Base-by-base conservation (phyloP, 53 echinoderm and acorn worm species). In the Actinopyga echinites region DNA sequence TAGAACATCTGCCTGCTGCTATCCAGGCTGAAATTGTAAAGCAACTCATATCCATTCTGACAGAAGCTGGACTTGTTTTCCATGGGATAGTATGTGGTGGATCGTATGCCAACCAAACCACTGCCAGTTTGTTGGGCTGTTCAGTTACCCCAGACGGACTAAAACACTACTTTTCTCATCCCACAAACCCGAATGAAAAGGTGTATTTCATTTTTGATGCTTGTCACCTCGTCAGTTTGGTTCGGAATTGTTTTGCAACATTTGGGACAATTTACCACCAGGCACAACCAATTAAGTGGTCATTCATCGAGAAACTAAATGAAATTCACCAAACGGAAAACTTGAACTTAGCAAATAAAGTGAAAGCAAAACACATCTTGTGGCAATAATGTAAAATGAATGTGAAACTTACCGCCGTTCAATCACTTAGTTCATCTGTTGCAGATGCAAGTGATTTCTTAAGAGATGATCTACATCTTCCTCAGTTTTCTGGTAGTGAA, bases 141-240 rank as follows among this genome's bases (percentile, higher is more conserved):
- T 42, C 80, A 33, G 69, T 84, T 55, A 57, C 82, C 79, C 13
- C 53, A 55, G 44, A 34, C 3, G 56, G 64, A 80, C 0, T 40
- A 10, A 84, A 24, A 22, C 64, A 65, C 11, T 80, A 56, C n/a
- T 85, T 85, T 45, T 33, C 37, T 52, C 88, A 91, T 63, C 91
- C 91, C 52, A 13, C 35, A 44, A 64, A 79, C 83, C 91, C 86
- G 31, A 56, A 65, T 82, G 77, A 91, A 56, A 92, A 79, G 31
- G 78, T 85, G 24, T 61, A 86, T 28, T 89, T 89, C 42, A 57
- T 92, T 8, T 92, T 92, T 77, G 92, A 92, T 69, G 71, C 88
- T 29, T 82, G 88, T 58, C 91, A 91, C 64, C 82, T 91, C 8
- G 56, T 88, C 0, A 88, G 88, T 38, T 40, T 88, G 31, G 74